Evolutionary conservation across 2,113 vertebrate species (phyloP).

Genomic region (Myiozetetes cayanensis): DNA sequence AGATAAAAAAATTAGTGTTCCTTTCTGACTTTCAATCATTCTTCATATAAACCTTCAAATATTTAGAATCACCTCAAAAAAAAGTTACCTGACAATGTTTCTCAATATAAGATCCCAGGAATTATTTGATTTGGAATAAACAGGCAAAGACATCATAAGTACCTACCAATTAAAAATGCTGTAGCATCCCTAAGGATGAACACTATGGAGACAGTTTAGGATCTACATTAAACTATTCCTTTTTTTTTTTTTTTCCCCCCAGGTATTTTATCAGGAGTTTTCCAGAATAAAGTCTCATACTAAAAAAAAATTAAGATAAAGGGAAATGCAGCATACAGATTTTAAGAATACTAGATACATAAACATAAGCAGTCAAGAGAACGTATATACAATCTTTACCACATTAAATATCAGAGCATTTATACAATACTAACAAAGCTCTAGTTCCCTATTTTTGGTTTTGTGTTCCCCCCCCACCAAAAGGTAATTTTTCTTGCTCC

Average conservation of each 20-base stretch:
- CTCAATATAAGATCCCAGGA: not conserved
- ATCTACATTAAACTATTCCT: not conserved
- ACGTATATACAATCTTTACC: not conserved
- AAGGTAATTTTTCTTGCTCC: not conserved
- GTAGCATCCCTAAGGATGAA: not conserved
- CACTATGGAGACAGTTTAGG: not conserved
- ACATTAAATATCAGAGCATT: not conserved
- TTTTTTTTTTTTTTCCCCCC: not conserved
- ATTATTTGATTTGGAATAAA: not conserved
- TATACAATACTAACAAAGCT: not conserved
- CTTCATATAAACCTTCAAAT: not conserved
- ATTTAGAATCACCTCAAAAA: constrained; percentile 16
- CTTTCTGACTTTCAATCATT: not conserved
- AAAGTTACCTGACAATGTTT: not conserved
- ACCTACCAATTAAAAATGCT: constrained; percentile 1
- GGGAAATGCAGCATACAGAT: not conserved
- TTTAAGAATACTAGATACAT: constrained; percentile 22
- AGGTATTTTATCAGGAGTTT: constrained; percentile 22
- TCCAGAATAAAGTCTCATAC: not conserved
- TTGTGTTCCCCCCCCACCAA: not conserved
- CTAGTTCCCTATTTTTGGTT: not conserved
- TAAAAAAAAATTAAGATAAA: not conserved
- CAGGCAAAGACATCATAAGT: not conserved
- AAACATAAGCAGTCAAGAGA: not conserved
- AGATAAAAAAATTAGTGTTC: constrained; percentile 4